These are phyloP conservation scores for Tillus elongatus DNA, from an alignment of 2,888 invertebrate genomes.

Conservation along the genomic window DNA sequence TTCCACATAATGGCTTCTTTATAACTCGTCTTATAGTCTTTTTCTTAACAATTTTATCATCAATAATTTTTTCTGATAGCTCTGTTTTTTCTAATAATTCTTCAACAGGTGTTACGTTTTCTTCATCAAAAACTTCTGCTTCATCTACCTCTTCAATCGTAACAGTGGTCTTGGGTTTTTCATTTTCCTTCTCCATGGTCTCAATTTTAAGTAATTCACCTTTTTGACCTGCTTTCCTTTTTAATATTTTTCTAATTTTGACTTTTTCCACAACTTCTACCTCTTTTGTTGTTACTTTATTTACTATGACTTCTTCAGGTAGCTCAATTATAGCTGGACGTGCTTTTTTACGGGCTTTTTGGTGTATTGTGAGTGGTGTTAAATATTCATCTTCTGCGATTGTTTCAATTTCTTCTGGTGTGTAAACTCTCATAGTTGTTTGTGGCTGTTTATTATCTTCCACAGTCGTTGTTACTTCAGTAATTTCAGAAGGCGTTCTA, in stretches of 20 bases:
- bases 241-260: neutral
- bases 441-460: slow-evolving; percentile 31
- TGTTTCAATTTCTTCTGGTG: slow-evolving; percentile 26
- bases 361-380: slow-evolving; percentile 27
- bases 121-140: slow-evolving; percentile 20
- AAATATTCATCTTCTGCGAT: slow-evolving; percentile 25
- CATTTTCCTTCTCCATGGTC: slow-evolving; percentile 21
- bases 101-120: slow-evolving; percentile 20
- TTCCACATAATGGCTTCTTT: slow-evolving; percentile 36
- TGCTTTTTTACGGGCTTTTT: too few relatives aligned
- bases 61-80: slow-evolving; percentile 23
- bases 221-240: slow-evolving; percentile 12
- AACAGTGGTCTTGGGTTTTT: slow-evolving; percentile 22
- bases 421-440: slow-evolving; percentile 30
- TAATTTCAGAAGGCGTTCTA: slow-evolving; percentile 9
- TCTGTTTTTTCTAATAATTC: slow-evolving; percentile 29
- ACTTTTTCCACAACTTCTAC: slow-evolving; percentile 19
- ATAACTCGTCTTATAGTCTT: slow-evolving; percentile 37
- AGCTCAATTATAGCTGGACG: slow-evolving; percentile 22
- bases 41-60: slow-evolving; percentile 24
- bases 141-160: slow-evolving; percentile 23
- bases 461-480: slow-evolving; percentile 22
- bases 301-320: slow-evolving; percentile 23
- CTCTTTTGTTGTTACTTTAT: slow-evolving; percentile 18
- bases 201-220: slow-evolving; percentile 23